phyloP scores from a whole-genome alignment of 2,113 vertebrate species.

The Nymphicus hollandicus region DNA sequence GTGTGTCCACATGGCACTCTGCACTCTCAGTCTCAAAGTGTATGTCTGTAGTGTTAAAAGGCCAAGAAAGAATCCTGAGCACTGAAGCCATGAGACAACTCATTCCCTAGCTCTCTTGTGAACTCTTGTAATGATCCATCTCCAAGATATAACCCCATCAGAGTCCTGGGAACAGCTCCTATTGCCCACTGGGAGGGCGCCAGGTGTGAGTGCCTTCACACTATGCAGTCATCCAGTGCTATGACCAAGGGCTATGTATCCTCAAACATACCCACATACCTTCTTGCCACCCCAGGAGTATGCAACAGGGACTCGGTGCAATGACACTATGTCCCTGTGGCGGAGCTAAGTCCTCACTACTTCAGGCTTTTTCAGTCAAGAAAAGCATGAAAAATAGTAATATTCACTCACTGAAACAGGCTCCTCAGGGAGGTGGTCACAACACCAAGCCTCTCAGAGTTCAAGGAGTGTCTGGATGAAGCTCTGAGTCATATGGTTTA shows the following conservation, averaged over 20 bases:
- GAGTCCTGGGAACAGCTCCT: background rate
- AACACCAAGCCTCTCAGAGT: background rate
- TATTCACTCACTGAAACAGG: background rate
- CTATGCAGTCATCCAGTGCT: background rate
- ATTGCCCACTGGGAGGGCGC: background rate
- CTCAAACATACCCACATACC: background rate
- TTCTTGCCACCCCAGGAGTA: background rate
- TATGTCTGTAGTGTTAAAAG: background rate
- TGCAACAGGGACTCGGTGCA: background rate
- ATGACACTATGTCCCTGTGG: background rate
- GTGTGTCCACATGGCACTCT: fast-evolving
- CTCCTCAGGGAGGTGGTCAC: background rate
- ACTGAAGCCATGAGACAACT: background rate
- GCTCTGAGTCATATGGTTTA: background rate
- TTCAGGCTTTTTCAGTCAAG: background rate
- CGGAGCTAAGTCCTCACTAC: background rate
- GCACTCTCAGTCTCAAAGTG: fast-evolving
- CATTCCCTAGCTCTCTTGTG: background rate
- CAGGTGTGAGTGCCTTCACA: background rate
- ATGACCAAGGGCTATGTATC: background rate
- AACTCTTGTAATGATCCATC: background rate
- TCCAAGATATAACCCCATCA: background rate
- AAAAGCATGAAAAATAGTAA: background rate
- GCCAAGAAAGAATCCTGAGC: background rate
- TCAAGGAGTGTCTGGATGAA: background rate